Evolutionary conservation across 2,113 vertebrate genomes (phyloP).

Genomic region (Pteruthius melanotis): DNA sequence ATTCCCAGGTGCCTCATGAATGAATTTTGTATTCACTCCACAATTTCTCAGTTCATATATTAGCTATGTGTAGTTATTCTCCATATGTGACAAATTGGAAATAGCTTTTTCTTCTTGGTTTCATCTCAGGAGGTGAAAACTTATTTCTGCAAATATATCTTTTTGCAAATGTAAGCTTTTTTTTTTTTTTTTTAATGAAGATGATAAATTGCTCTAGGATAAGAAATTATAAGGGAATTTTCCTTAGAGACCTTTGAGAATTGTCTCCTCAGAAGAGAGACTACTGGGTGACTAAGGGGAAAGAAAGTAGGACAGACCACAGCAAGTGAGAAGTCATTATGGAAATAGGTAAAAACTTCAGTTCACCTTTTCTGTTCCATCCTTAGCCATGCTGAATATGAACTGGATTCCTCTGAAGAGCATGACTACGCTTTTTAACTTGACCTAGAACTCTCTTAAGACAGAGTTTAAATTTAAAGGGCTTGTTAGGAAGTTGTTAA

Average conservation of each 20-base stretch:
- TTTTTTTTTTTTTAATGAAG: background rate
- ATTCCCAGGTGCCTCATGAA: slow-evolving; percentile 4
- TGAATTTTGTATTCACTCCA: slow-evolving; percentile 14
- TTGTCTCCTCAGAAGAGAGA: background rate
- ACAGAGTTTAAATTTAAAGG: background rate
- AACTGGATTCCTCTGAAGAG: background rate
- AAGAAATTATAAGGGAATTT: slow-evolving; percentile 7
- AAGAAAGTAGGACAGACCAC: slow-evolving; percentile 46
- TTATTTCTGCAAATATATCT: slow-evolving; percentile 22
- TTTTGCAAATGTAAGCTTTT: background rate
- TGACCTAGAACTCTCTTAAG: slow-evolving; percentile 22
- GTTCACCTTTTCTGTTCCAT: background rate
- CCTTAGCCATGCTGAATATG: background rate
- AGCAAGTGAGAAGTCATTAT: slow-evolving; percentile 34
- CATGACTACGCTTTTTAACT: background rate
- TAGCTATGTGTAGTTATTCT: slow-evolving; percentile 7
- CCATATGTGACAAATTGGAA: background rate
- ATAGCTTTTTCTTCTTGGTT: slow-evolving; percentile 1
- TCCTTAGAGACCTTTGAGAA: background rate
- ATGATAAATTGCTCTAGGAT: background rate
- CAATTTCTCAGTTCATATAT: slow-evolving; percentile 31
- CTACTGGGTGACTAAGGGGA: background rate
- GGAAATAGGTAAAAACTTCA: slow-evolving; percentile 31
- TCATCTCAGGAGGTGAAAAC: background rate
- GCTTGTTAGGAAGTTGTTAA: background rate